These are phyloP conservation scores for Melanostoma scalare DNA, from an alignment of 2,888 invertebrate species.

Conservation along the genomic window DNA sequence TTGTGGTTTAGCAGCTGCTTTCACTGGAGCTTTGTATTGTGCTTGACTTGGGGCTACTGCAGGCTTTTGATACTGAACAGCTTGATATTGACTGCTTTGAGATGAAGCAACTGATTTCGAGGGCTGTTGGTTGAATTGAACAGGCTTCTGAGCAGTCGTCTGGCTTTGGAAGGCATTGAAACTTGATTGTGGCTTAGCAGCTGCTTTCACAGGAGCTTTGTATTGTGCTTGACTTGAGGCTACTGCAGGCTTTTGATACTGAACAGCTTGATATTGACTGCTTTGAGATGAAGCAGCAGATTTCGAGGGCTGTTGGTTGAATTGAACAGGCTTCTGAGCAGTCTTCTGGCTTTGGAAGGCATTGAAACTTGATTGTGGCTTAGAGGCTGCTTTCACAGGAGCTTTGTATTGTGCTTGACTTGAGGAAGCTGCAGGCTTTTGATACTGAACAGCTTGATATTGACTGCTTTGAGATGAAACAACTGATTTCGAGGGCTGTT, in stretches of 20 bases:
- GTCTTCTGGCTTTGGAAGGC: no score
- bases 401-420: background rate
- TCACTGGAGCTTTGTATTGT: background rate
- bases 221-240: background rate
- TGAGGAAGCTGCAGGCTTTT: no score
- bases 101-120: background rate
- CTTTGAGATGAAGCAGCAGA: background rate
- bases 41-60: background rate
- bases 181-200: background rate
- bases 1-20: no score
- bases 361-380: background rate
- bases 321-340: no score
- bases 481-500: background rate
- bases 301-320: background rate
- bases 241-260: background rate
- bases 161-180: slow-evolving; percentile 18
- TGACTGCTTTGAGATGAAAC: no score
- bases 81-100: background rate
- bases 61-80: slow-evolving; percentile 10
- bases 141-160: slow-evolving; percentile 32
- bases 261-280: background rate
- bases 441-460: no score
- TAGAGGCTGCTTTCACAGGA: background rate
- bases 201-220: background rate
- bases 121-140: slow-evolving; percentile 11